These are phyloP conservation scores for Solenodon paradoxus DNA, from an alignment of 2,113 vertebrate species.

Conservation along the genomic window DNA sequence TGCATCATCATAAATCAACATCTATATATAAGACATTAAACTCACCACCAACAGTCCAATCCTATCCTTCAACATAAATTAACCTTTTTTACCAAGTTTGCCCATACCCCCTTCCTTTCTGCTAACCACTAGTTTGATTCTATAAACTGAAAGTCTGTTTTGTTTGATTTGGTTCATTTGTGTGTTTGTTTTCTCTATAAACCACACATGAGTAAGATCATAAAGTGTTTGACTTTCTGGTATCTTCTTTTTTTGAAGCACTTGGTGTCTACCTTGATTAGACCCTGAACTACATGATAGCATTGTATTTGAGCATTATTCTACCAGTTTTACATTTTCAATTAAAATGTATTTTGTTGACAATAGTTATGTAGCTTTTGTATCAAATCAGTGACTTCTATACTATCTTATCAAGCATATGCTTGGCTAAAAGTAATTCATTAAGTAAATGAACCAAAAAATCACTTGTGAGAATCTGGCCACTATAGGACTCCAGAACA, in stretches of 20 bases:
- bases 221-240: too few relatives aligned
- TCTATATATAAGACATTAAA: too few relatives aligned
- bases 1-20: too few relatives aligned
- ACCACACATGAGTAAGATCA: too few relatives aligned
- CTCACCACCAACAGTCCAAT: too few relatives aligned
- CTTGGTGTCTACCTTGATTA: neutral
- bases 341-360: neutral
- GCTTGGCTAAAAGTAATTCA: neutral
- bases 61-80: too few relatives aligned
- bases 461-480: neutral
- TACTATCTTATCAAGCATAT: neutral
- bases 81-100: too few relatives aligned
- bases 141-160: too few relatives aligned
- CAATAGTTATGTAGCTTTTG: neutral
- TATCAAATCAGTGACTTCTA: neutral
- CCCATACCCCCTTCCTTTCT: too few relatives aligned
- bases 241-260: neutral
- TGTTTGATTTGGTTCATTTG: too few relatives aligned
- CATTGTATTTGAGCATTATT: neutral
- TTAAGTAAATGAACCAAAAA: neutral
- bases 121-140: too few relatives aligned
- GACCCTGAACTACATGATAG: neutral
- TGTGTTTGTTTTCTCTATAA: too few relatives aligned
- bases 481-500: neutral
- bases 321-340: neutral